Conservation (phyloP, 2,888 invertebrate species). For the Anagyrus pseudococci region DNA sequence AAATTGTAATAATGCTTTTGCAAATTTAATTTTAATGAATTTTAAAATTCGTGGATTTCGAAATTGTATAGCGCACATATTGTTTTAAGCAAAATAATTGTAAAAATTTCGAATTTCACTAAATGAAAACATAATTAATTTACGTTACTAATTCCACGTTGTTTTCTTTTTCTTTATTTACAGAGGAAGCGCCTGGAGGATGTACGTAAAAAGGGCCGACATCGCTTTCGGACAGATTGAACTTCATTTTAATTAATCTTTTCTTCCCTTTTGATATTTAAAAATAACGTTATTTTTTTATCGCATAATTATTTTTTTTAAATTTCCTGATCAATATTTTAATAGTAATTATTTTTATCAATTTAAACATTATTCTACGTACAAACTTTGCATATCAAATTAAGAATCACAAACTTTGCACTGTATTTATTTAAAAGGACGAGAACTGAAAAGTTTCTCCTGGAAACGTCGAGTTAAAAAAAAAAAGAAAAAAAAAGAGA, state of each 20-base stretch:
- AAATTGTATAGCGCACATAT: background rate
- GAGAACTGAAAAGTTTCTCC: too few relatives aligned
- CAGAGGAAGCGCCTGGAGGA: slow-evolving; percentile 83
- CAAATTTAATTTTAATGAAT: too few relatives aligned
- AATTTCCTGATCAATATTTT: background rate
- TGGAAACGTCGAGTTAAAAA: too few relatives aligned
- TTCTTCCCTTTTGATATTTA: slow-evolving; percentile 7
- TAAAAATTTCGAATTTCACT: slow-evolving; percentile 4
- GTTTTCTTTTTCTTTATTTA: slow-evolving; percentile 65
- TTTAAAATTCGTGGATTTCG: background rate
- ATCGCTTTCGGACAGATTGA: slow-evolving; percentile 14
- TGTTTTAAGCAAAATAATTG: background rate
- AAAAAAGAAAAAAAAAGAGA: too few relatives aligned
- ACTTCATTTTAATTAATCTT: background rate
- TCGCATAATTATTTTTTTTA: background rate
- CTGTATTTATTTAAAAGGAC: too few relatives aligned
- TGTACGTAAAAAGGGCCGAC: slow-evolving; percentile 68
- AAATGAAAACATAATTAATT: background rate
- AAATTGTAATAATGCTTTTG: too few relatives aligned
- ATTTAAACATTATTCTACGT: background rate
- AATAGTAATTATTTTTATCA: background rate
- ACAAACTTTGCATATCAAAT: background rate
- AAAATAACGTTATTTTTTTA: background rate
- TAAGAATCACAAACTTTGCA: background rate
- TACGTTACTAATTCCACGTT: slow-evolving; percentile 20